Percentiles rank a stretch among this genome's conserved stretches.
These are phyloP conservation scores for Zeuzera pyrina DNA, from an alignment of 2,888 invertebrate genomes.

Conservation along the genomic window DNA sequence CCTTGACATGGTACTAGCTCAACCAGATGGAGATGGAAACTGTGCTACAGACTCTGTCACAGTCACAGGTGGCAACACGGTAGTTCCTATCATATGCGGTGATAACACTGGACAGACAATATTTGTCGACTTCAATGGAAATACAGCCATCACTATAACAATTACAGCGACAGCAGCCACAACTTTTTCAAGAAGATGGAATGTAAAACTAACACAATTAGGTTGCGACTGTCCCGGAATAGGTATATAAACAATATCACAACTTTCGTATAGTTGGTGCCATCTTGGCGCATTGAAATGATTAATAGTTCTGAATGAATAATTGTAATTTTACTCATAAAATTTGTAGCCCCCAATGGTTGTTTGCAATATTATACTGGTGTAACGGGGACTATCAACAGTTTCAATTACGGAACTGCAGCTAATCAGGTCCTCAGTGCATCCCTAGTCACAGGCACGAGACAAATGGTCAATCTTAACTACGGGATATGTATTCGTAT, in stretches of 20 bases:
- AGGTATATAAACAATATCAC: too few relatives aligned
- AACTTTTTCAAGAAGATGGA: conserved; percentile 80
- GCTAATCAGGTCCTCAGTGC: conserved; percentile 70
- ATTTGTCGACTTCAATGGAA: conserved; percentile 81
- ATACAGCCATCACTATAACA: conserved; percentile 77
- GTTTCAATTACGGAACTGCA: conserved; percentile 83
- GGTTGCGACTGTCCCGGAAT: conserved; percentile 79
- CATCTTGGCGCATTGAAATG: too few relatives aligned
- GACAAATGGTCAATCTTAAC: conserved; percentile 80
- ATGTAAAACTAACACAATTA: conserved; percentile 80
- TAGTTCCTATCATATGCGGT: conserved; percentile 82
- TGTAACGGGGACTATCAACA: conserved; percentile 75
- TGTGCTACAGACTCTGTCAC: conserved; percentile 81
- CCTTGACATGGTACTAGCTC: conserved; percentile 78
- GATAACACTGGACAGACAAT: conserved; percentile 86
- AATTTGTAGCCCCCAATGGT: conserved; percentile 81
- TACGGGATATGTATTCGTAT: conserved; percentile 86
- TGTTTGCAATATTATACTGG: conserved; percentile 83
- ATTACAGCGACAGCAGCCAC: conserved; percentile 76
- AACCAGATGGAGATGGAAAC: conserved; percentile 81
- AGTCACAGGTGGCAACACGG: conserved; percentile 78
- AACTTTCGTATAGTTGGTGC: too few relatives aligned
- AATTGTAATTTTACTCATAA: too few relatives aligned
- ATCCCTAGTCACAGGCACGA: conserved; percentile 75
- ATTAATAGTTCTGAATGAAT: too few relatives aligned